Evolutionary conservation across 2,797 vertebrate species (phyloP), one percentile per base, ranked within the genome.

Genomic region (Myripristis murdjan): DNA sequence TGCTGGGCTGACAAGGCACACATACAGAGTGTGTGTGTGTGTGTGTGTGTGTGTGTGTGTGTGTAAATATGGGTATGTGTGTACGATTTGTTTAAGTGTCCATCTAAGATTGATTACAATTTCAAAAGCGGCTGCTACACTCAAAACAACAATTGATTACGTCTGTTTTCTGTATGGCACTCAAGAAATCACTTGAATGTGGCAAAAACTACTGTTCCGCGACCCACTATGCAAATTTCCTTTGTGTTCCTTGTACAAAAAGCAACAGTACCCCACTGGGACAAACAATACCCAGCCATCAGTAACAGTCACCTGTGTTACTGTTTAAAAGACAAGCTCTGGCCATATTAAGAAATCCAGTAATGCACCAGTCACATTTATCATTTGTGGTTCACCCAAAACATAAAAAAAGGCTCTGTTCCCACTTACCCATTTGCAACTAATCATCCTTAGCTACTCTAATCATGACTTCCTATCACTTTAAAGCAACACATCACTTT

Each of bases 171-270:
- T 24, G 8, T 1, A 1, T 0, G 11, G 26, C 51, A 56, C 70
- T 84, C 7, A 1, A 81, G 70, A 79, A 81, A 82, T 83, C 73
- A 79, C 73, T 85, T 15, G 12, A 77, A 55, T 28, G 18, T 0
- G 3, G 20, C 62, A 0, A 22, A 2, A 23, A 22, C 20, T 20
- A 48, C 8, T 18, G 47, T 48, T 48, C 20, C 41, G 31, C 15
- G 1, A 41, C 15, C 6, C 3, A 3, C 6, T 0, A 47, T 22
- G 49, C 16, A 22, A 55, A 75, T 18, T 39, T 53, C 51, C 46
- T 20, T 54, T 28, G 20, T 46, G 49, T 47, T 51, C 20, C 57
- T 28, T 64, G 64, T 48, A 7, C 39, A 35, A 43, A 77, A 22
- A 41, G 43, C 52, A 52, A 58, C 0, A 47, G 46, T 64, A 46